Evolutionary conservation across 2,888 invertebrate species (phyloP).

Genomic region (Lasioglossum zephyrum): DNA sequence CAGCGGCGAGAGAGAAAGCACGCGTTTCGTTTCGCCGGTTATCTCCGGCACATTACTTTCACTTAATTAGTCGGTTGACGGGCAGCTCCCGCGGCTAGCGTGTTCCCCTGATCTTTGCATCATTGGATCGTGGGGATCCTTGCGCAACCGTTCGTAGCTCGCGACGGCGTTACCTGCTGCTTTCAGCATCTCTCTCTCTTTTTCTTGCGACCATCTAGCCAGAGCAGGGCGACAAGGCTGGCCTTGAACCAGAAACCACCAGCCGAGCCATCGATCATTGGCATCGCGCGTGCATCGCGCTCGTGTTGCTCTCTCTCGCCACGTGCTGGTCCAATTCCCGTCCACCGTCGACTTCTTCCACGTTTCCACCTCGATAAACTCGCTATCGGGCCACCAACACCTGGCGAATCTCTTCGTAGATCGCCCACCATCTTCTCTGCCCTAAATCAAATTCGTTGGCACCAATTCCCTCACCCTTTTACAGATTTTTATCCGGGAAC

Average conservation of each 20-base stretch:
- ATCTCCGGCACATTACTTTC: slow-evolving; percentile 55
- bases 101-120: slow-evolving; percentile 57
- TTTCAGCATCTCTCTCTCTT: slow-evolving; percentile 25
- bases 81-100: slow-evolving; percentile 36
- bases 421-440: not conserved
- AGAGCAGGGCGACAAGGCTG: slow-evolving; percentile 14
- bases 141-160: slow-evolving; percentile 41
- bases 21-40: not conserved
- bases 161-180: slow-evolving; percentile 11
- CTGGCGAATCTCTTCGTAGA: not conserved
- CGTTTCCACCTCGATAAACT: not conserved
- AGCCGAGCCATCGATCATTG: slow-evolving; percentile 54
- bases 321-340: slow-evolving; percentile 27
- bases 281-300: slow-evolving; percentile 29
- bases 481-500: not conserved
- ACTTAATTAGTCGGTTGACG: slow-evolving; percentile 56
- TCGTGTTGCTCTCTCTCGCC: slow-evolving; percentile 16
- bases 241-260: slow-evolving; percentile 67
- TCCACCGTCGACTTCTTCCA: slow-evolving; percentile 10
- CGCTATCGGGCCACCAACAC: not conserved
- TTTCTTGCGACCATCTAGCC: slow-evolving; percentile 35
- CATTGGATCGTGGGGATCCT: slow-evolving; percentile 31
- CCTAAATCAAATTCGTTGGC: not conserved
- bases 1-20: slow-evolving; percentile 7
- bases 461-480: not conserved